Evolutionary conservation across 1,140 invertebrate genomes (phyloP), one percentile per base, ranked within the genome.

Genomic region (Hyles vespertilio): DNA sequence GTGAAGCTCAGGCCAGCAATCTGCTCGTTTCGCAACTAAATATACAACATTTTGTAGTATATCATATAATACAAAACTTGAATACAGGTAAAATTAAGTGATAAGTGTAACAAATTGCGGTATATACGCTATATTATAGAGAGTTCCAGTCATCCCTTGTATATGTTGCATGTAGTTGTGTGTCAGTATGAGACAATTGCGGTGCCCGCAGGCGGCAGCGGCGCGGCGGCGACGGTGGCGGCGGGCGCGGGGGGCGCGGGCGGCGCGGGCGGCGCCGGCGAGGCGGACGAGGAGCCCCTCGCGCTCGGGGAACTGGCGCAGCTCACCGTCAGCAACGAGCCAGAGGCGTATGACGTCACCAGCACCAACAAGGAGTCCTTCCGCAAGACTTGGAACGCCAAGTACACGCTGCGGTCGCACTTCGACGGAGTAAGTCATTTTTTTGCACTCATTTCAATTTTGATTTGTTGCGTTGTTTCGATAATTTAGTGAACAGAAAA

Each of bases 311-410:
- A 99, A 91, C 91, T 99, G 78, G 98, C 98, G 50, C 96, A 98
- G 89, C 92, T 99, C 58, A 98, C 98, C 52, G 97, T 98, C 63
- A 98, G 96, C 89, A 98, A 99, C 92, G 98, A 99, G 89, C 95
- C 96, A 12, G 98, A 98, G 82, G 93, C 94, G 58, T 98, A 98
- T 86, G 97, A 98, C 91, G 95, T 97, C 81, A 92, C 95, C 58
- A 93, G 95, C 72, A 77, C 79, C 65, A 94, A 94, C 72, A 98
- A 98, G 90, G 97, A 98, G 80, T 95, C 95, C 58, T 98, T 96
- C 91, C 93, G 97, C 76, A 99, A 99, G 92, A 98, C 97, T 45
- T 99, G 98, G 98, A 98, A 96, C 90, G 97, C 97, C 68, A 99
- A 99, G 89, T 99, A 99, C 80, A 99, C 97, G 49, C 90, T 99